These are phyloP conservation scores for Lissocephala sabroskyi DNA, from an alignment of 2,888 invertebrate genomes.

Conservation along the genomic window DNA sequence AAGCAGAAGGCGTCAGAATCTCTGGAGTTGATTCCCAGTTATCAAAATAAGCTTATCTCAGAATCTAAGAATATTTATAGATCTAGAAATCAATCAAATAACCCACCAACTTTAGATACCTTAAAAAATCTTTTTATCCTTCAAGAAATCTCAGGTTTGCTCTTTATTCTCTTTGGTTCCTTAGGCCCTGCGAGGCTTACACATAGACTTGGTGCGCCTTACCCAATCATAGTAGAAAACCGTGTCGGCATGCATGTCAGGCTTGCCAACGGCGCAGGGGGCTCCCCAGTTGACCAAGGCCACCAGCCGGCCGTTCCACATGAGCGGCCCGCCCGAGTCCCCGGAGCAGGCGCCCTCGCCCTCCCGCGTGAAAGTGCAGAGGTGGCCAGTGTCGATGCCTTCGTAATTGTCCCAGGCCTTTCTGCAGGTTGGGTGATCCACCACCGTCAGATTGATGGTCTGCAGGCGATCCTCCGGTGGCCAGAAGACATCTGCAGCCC, in stretches of 20 bases:
- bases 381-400: constrained; percentile 74
- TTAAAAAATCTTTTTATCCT: too few species aligned
- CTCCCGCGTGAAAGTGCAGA: constrained; percentile 75
- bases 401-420: constrained; percentile 71
- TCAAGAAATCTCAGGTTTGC: not conserved
- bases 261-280: constrained; percentile 59
- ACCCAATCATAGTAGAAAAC: constrained; percentile 61
- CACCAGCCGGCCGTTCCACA: constrained; percentile 47
- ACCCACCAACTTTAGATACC: too few species aligned
- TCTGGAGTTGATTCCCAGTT: too few species aligned
- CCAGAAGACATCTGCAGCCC: constrained; percentile 72
- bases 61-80: too few species aligned
- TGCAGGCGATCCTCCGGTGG: constrained; percentile 74
- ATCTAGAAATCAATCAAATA: too few species aligned
- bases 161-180: too few species aligned
- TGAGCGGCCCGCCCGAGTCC: constrained; percentile 63
- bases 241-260: constrained; percentile 63
- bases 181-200: constrained; percentile 12
- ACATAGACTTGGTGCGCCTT: constrained; percentile 29
- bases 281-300: constrained; percentile 66
- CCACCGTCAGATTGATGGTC: constrained; percentile 74
- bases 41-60: too few species aligned
- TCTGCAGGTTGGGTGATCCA: constrained; percentile 74
- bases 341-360: constrained; percentile 74
- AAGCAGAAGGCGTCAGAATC: too few species aligned